These are phyloP conservation scores for Mesitornis unicolor DNA, from an alignment of 2,113 vertebrate genomes.

Conservation along the genomic window DNA sequence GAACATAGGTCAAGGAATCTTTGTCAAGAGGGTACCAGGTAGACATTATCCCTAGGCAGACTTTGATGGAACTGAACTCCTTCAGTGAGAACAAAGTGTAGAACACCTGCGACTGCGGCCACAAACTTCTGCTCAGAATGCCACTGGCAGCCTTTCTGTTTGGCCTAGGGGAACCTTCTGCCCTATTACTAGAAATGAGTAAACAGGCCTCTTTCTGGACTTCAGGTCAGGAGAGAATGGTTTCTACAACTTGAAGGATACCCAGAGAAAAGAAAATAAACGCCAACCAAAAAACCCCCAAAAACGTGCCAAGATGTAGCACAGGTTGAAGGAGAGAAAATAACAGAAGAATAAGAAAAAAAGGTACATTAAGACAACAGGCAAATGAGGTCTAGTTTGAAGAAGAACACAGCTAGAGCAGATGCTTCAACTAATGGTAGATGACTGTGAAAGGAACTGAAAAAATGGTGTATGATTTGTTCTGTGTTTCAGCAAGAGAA, in stretches of 20 bases:
- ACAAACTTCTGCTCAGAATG: neutral
- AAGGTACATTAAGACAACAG: neutral
- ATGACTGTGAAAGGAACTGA: neutral
- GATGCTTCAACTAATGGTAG: neutral
- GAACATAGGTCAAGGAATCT: neutral
- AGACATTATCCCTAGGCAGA: neutral
- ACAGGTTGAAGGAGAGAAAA: neutral
- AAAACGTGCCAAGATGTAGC: neutral
- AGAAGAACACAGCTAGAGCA: neutral
- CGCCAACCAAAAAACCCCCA: no score
- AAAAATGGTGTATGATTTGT: neutral
- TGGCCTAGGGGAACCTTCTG: neutral
- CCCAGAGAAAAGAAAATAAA: neutral
- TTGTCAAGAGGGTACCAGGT: neutral
- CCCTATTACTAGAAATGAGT: neutral
- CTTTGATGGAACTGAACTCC: neutral
- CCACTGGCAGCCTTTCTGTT: neutral
- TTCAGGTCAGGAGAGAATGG: neutral
- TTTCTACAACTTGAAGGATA: neutral
- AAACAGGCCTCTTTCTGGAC: neutral
- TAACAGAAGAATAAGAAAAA: neutral
- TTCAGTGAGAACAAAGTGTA: neutral
- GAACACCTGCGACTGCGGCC: neutral
- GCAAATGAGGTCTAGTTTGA: neutral
- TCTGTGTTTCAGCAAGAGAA: neutral